A percentile compares a stretch with the other conserved stretches of the same genome.
Evolutionary conservation across 2,113 vertebrate species (phyloP).

Genomic region (Nesogale talazaci): DNA sequence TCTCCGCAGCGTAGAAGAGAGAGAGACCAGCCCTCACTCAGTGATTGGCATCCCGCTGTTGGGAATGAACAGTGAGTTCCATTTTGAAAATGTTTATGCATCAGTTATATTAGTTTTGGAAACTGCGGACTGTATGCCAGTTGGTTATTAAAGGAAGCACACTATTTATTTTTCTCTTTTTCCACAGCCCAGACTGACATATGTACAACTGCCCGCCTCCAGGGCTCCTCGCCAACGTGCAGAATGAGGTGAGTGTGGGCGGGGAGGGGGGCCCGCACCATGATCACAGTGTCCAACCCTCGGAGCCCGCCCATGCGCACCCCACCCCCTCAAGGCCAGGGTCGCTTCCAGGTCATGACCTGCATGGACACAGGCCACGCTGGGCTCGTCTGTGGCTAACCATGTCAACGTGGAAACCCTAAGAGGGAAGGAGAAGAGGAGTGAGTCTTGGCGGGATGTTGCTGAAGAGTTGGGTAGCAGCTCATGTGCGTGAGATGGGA

Average conservation of each 20-base stretch:
- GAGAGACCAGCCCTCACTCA: neutral
- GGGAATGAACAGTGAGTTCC: neutral
- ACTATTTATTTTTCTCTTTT: neutral
- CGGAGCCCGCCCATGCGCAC: too few species aligned
- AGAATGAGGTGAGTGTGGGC: too few species aligned
- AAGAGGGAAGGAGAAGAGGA: neutral
- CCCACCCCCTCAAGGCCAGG: too few species aligned
- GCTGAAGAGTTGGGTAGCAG: neutral
- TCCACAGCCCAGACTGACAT: neutral
- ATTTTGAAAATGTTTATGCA: neutral
- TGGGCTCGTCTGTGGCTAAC: neutral
- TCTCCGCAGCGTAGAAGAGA: accelerated
- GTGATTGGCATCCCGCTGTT: neutral
- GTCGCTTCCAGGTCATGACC: too few species aligned
- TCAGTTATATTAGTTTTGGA: neutral
- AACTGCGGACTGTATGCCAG: neutral
- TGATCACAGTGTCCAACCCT: too few species aligned
- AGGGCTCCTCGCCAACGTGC: accelerated
- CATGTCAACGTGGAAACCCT: neutral
- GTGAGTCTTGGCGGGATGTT: accelerated
- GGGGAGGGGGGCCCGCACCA: too few species aligned
- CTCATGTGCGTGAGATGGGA: too few species aligned
- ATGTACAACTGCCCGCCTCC: accelerated
- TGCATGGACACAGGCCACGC: too few species aligned
- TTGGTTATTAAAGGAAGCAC: neutral